phyloP scores from a whole-genome alignment of 2,797 vertebrate species.

The Gephyroberyx darwinii region DNA sequence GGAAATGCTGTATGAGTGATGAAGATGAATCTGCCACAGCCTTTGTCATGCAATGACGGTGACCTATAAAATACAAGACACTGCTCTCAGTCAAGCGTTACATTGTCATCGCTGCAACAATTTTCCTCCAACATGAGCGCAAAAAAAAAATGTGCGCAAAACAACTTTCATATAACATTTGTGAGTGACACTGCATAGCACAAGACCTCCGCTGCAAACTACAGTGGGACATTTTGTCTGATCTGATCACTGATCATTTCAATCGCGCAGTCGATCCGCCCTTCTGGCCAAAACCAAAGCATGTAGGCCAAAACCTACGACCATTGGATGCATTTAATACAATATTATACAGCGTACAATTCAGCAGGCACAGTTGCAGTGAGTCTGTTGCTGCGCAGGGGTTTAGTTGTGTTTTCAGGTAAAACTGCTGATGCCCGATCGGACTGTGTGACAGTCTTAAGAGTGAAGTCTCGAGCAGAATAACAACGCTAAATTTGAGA shows the following conservation, averaged over 20 bases:
- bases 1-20: slow-evolving; percentile 88
- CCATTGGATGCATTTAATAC: slow-evolving; percentile 52
- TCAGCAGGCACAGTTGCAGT: slow-evolving; percentile 30
- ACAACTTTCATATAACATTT: slow-evolving; percentile 58
- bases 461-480: slow-evolving; percentile 43
- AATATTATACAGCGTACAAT: slow-evolving; percentile 24
- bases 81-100: slow-evolving; percentile 84
- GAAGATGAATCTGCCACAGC: slow-evolving; percentile 91
- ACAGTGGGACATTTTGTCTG: slow-evolving; percentile 73
- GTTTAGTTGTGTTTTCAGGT: slow-evolving; percentile 81
- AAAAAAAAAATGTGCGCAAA: slow-evolving; percentile 33
- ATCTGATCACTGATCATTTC: slow-evolving; percentile 62
- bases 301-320: slow-evolving; percentile 63
- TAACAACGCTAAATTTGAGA: slow-evolving; percentile 28
- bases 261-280: slow-evolving; percentile 57
- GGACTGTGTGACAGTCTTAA: slow-evolving; percentile 52
- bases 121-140: slow-evolving; percentile 34
- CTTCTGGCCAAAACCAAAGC: slow-evolving; percentile 60
- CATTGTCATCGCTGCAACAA: slow-evolving; percentile 53
- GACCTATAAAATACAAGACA: slow-evolving; percentile 97
- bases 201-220: slow-evolving; percentile 48
- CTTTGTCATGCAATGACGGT: slow-evolving; percentile 96
- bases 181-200: slow-evolving; percentile 33
- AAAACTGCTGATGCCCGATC: slow-evolving; percentile 74
- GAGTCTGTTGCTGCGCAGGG: slow-evolving; percentile 57